These are phyloP conservation scores for Pardosa pseudoannulata DNA, from an alignment of 2,888 invertebrate species.

Conservation along the genomic window DNA sequence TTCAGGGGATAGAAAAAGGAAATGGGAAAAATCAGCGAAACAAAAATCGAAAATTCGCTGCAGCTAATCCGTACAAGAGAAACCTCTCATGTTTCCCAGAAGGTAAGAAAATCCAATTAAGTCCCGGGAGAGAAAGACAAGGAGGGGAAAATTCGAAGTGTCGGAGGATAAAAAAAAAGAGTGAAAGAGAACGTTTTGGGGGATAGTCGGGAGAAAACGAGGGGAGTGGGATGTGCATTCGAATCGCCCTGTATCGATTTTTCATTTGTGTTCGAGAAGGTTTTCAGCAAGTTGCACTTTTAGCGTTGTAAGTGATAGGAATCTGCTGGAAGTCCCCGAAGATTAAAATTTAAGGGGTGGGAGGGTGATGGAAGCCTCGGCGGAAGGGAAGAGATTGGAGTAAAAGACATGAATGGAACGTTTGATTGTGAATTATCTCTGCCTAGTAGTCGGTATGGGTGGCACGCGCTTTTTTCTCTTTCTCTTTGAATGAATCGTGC, in stretches of 20 bases:
- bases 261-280: constrained; percentile 30
- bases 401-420: neutral
- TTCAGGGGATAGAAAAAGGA: neutral
- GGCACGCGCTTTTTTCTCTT: too few species aligned
- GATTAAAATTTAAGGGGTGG: neutral
- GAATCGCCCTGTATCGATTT: constrained; percentile 42
- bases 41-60: constrained; percentile 28
- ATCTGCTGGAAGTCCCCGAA: neutral
- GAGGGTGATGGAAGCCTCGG: neutral
- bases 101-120: constrained; percentile 70
- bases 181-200: constrained; percentile 6
- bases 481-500: too few species aligned
- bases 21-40: constrained; percentile 2
- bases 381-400: too few species aligned
- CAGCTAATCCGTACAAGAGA: constrained; percentile 62
- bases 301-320: neutral
- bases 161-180: constrained; percentile 28
- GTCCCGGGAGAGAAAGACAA: constrained; percentile 24
- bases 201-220: neutral
- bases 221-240: neutral
- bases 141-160: neutral
- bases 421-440: neutral
- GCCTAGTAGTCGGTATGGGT: too few species aligned
- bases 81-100: constrained; percentile 56
- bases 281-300: constrained; percentile 15